These are phyloP conservation scores for Umimayanthus kanabou DNA, from an alignment of 92 coral and sea anemone species.

Conservation along the genomic window DNA sequence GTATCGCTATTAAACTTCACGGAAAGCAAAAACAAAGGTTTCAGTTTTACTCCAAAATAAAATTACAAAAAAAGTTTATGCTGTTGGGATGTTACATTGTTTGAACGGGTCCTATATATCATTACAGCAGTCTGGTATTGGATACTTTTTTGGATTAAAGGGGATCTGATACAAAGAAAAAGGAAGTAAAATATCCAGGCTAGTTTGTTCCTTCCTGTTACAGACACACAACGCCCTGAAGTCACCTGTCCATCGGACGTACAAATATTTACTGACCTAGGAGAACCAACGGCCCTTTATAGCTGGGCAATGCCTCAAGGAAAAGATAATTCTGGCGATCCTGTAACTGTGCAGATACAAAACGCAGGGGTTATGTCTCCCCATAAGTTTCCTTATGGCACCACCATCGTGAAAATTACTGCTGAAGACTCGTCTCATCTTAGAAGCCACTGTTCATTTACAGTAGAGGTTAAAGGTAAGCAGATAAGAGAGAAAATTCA, in stretches of 20 bases:
- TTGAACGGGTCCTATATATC: too few species aligned
- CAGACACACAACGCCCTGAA: conserved; percentile 10
- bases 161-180: too few species aligned
- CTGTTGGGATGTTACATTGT: too few species aligned
- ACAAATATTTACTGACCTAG: background rate
- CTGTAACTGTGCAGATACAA: background rate
- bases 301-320: conserved; percentile 25
- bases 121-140: too few species aligned
- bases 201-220: background rate
- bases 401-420: background rate
- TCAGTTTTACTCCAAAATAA: too few species aligned
- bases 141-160: too few species aligned
- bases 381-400: conserved; percentile 21
- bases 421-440: conserved; percentile 36
- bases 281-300: conserved; percentile 23
- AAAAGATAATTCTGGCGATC: conserved; percentile 24
- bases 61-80: too few species aligned
- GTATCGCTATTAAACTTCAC: too few species aligned
- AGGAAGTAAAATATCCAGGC: too few species aligned
- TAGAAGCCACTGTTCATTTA: conserved; percentile 27
- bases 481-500: background rate
- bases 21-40: too few species aligned
- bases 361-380: background rate
- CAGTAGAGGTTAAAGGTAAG: conserved; percentile 26
- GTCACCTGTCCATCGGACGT: conserved; percentile 13